Evolutionary conservation across 1,140 invertebrate genomes (phyloP).

Genomic region (Drosophila equinoxialis): DNA sequence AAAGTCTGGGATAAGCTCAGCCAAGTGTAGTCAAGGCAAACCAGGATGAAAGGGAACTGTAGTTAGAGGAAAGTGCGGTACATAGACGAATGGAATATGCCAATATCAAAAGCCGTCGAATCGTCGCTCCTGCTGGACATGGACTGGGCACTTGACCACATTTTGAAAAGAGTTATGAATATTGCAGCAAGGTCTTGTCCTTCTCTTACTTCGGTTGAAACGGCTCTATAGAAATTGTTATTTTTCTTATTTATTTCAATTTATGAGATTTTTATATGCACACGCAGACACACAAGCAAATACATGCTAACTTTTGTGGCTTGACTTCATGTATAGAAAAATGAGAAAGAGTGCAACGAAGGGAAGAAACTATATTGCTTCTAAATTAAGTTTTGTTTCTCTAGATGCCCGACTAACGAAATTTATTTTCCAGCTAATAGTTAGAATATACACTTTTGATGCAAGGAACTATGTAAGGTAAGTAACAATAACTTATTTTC

Average conservation of each 20-base stretch:
- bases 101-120: conserved; percentile 61
- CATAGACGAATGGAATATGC: not conserved
- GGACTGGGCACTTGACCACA: conserved; percentile 70
- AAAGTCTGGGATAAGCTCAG: conserved; percentile 47
- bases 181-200: conserved; percentile 61
- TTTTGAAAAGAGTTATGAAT: conserved; percentile 80
- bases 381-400: conserved; percentile 13
- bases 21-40: conserved; percentile 47
- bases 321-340: conserved; percentile 6
- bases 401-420: not conserved
- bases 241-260: conserved; percentile 81
- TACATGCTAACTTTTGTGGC: conserved; percentile 72
- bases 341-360: not conserved
- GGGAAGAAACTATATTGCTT: not conserved
- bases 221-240: conserved; percentile 59
- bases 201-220: not conserved
- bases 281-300: not conserved
- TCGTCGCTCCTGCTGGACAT: conserved; percentile 19
- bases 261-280: conserved; percentile 65
- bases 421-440: not conserved
- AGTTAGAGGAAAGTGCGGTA: not conserved
- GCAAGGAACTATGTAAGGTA: not conserved
- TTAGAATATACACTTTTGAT: not conserved
- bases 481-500: too few species aligned
- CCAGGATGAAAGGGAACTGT: not conserved